Evolutionary conservation across 1,140 invertebrate species (phyloP).

Genomic region (Anadara kagoshimensis): DNA sequence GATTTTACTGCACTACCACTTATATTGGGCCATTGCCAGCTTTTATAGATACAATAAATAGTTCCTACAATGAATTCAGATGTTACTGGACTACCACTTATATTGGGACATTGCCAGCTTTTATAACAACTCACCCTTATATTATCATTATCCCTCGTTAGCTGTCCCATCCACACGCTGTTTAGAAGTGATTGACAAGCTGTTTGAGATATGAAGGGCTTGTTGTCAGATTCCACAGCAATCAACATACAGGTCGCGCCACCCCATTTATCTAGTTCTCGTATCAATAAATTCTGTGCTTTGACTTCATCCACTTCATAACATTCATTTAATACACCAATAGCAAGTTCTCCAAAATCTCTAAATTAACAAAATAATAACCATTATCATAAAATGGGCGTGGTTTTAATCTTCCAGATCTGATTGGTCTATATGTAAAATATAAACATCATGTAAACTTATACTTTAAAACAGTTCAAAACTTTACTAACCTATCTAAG

Average conservation of each 20-base stretch:
- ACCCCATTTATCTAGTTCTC: slow-evolving; percentile 67
- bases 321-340: slow-evolving; percentile 71
- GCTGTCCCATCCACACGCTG: slow-evolving; percentile 70
- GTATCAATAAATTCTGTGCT: slow-evolving; percentile 64
- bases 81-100: too few relatives aligned
- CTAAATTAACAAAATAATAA: slow-evolving; percentile 38
- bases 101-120: too few relatives aligned
- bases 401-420: neutral
- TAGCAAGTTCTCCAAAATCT: slow-evolving; percentile 66
- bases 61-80: too few relatives aligned
- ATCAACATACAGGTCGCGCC: slow-evolving; percentile 65
- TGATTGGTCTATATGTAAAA: too few relatives aligned
- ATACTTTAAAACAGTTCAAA: too few relatives aligned
- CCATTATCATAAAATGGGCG: neutral
- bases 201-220: slow-evolving; percentile 70
- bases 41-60: too few relatives aligned
- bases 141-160: slow-evolving; percentile 58
- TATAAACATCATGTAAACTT: neutral
- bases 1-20: too few relatives aligned
- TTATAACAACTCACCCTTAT: slow-evolving; percentile 47
- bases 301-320: slow-evolving; percentile 68
- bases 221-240: slow-evolving; percentile 71
- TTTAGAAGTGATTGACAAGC: slow-evolving; percentile 71
- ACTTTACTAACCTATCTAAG: too few relatives aligned
- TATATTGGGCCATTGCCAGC: too few relatives aligned